Evolutionary conservation across 1,140 invertebrate species (phyloP), one percentile per base, ranked within the genome.

Genomic region (Saccostrea echinata): DNA sequence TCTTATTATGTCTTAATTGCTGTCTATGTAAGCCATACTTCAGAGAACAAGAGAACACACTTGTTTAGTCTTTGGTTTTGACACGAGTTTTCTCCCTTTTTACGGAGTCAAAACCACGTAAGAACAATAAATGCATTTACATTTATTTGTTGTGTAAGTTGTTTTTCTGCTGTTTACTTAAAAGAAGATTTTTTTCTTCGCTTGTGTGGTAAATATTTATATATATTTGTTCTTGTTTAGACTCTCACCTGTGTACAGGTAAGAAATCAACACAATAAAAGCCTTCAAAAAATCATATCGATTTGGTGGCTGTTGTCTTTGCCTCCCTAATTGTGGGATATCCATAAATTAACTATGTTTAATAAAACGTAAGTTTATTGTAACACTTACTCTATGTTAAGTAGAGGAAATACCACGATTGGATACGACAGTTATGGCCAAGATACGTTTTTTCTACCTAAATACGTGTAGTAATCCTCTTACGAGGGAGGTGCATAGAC

Each of bases 261-360:
- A 21, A 61, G 21, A 18, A 33, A 16, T 16, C 68, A 30, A 13
- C 8, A 76, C 68, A 33, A 61, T 21, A 61, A 61, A 55, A 61
- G 18, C n/a, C 55, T 61, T 21, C 21, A 18, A 61, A 30, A 30
- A 30, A 76, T 33, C 16, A 30, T 76, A 30, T 30, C 27, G 68
- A 27, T 76, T 76, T 76, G 68, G 24, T 9, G 57, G 57, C 68
- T 76, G 68, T 76, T 76, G 13, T 13, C 4, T 76, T 76, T 76
- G 24, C 68, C 68, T 16, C 68, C 68, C 27, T 16, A 18, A 61
- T 6, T n/a, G 6, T 21, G 21, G 2, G 18, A 61, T 61, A 21
- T 61, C 6, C 55, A 21, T 61, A n/a, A 61, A 21, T 21, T 18
- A 6, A 13, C 13, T 21, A 13, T 21, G 8, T n/a, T 21, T 61